Evolutionary conservation across 1,140 invertebrate species (phyloP).

Genomic region (Dendrolimus kikuchii): DNA sequence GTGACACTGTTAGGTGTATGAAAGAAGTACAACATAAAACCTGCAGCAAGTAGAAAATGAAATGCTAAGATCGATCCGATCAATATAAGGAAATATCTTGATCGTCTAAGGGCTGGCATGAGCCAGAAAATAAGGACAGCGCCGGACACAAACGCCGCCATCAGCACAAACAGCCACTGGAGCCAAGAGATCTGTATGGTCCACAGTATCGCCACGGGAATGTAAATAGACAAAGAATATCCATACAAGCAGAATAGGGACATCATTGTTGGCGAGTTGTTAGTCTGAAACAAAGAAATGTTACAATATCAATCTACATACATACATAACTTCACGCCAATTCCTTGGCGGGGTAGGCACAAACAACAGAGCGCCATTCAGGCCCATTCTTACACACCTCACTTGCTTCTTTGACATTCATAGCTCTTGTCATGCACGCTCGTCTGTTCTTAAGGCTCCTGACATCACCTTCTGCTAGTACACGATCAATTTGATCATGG

Average conservation of each 20-base stretch:
- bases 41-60: slow-evolving; percentile 86
- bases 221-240: slow-evolving; percentile 94
- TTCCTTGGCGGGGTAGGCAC: no score
- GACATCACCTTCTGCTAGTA: no score
- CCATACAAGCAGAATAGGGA: slow-evolving; percentile 95
- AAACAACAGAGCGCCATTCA: no score
- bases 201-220: slow-evolving; percentile 96
- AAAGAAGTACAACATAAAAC: slow-evolving; percentile 84
- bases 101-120: slow-evolving; percentile 81
- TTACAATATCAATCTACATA: background rate
- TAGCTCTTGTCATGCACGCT: no score
- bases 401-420: no score
- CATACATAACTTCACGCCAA: no score
- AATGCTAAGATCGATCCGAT: slow-evolving; percentile 79
- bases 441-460: no score
- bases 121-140: slow-evolving; percentile 88
- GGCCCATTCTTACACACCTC: no score
- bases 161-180: slow-evolving; percentile 89
- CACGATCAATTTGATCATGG: no score
- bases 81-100: slow-evolving; percentile 79
- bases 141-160: slow-evolving; percentile 87
- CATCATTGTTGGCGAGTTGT: slow-evolving; percentile 78
- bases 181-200: slow-evolving; percentile 87
- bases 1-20: slow-evolving; percentile 37
- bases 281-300: slow-evolving; percentile 69